A percentile compares a stretch with the other conserved stretches of the same genome.
Evolutionary conservation across 2,888 invertebrate genomes (phyloP).

Genomic region (Bugulina stolonifera): DNA sequence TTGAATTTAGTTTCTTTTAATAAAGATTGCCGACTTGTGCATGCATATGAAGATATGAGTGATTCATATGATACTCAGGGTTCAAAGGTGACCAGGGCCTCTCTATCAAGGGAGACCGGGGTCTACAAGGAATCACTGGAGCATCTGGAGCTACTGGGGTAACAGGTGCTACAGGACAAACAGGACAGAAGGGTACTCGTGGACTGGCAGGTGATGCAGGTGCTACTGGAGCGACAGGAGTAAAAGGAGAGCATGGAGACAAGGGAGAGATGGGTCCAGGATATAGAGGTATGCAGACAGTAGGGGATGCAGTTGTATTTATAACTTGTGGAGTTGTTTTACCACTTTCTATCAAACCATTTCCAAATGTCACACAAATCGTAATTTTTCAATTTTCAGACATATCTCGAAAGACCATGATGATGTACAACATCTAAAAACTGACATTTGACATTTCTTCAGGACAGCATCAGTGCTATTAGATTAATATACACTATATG

Average conservation of each 20-base stretch:
- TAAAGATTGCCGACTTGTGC: no score
- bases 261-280: neutral
- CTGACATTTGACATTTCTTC: no score
- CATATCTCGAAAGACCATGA: no score
- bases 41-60: no score
- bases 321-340: no score
- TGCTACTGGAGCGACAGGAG: conserved; percentile 27
- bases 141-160: conserved; percentile 26
- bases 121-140: conserved; percentile 26
- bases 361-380: no score
- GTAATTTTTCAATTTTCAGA: no score
- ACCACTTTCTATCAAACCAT: no score
- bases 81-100: conserved; percentile 5
- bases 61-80: neutral
- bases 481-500: no score
- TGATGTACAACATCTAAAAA: no score
- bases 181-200: conserved; percentile 20
- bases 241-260: conserved; percentile 26
- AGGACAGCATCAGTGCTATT: no score
- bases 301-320: neutral
- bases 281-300: neutral
- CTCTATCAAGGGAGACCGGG: conserved; percentile 21
- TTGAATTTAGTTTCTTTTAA: no score
- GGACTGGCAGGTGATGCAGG: conserved; percentile 24
- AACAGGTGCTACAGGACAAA: conserved; percentile 22